phyloP scores from a whole-genome alignment of 2,888 invertebrate species.

The Antheraea yamamai region DNA sequence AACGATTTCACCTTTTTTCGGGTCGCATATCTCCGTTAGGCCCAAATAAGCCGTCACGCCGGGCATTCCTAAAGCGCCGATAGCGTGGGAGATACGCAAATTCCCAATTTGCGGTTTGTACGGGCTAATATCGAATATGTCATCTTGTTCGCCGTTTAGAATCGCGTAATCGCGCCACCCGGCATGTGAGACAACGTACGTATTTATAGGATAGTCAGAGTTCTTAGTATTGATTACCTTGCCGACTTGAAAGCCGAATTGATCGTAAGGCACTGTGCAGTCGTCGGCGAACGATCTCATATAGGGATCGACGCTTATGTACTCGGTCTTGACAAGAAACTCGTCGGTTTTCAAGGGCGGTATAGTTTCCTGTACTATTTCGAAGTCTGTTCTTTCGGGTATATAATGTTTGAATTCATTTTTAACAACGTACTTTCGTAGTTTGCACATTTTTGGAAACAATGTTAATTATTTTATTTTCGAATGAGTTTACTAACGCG shows the following conservation, averaged over 20 bases:
- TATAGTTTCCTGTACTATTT: conserved; percentile 61
- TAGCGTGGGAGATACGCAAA: conserved; percentile 71
- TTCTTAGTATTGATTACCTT: conserved; percentile 84
- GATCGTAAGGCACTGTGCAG: conserved; percentile 42
- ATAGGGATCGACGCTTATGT: conserved; percentile 85
- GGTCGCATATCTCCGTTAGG: conserved; percentile 80
- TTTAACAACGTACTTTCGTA: conserved; percentile 42
- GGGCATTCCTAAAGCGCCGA: conserved; percentile 85
- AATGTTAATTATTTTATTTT: background rate
- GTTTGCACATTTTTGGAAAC: conserved; percentile 30
- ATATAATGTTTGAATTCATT: conserved; percentile 52
- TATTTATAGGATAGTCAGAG: conserved; percentile 80
- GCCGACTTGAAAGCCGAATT: conserved; percentile 53
- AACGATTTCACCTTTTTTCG: conserved; percentile 84
- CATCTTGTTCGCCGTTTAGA: conserved; percentile 39
- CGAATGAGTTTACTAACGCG: too few species aligned
- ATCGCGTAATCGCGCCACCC: conserved; percentile 84
- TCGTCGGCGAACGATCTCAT: conserved; percentile 72
- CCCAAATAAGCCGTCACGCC: conserved; percentile 64
- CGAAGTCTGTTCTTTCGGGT: conserved; percentile 61
- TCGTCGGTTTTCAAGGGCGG: conserved; percentile 66
- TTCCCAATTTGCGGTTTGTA: conserved; percentile 73
- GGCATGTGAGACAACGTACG: conserved; percentile 79
- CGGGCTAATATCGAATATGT: conserved; percentile 44
- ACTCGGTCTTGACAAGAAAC: conserved; percentile 83